phyloP scores from a whole-genome alignment of 2,113 vertebrate genomes.

The Macroglossus sobrinus region DNA sequence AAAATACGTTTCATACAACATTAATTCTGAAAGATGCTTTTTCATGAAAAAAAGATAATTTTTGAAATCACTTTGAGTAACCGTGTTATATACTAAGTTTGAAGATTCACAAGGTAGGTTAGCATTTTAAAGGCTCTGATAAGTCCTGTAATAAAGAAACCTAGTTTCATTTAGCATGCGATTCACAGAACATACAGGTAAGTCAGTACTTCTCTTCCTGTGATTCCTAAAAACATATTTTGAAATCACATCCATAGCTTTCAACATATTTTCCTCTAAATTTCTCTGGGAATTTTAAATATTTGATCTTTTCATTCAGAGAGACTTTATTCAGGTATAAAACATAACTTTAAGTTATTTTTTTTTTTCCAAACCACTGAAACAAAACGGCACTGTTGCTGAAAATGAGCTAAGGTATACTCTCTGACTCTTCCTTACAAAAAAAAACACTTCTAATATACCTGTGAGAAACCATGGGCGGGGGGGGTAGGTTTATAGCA shows the following conservation, averaged over 20 bases:
- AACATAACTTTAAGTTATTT: neutral
- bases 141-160: neutral
- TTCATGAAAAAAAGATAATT: neutral
- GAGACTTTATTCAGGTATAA: neutral
- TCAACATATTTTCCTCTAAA: neutral
- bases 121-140: neutral
- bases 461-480: neutral
- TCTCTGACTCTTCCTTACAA: neutral
- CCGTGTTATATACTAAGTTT: neutral
- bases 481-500: neutral
- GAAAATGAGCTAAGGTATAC: neutral
- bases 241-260: neutral
- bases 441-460: neutral
- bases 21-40: neutral
- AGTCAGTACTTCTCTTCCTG: neutral
- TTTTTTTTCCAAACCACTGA: neutral
- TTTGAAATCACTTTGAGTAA: neutral
- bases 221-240: neutral
- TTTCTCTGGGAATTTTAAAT: neutral
- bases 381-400: neutral
- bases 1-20: neutral
- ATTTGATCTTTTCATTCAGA: neutral
- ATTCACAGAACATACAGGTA: neutral
- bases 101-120: neutral
- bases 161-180: neutral